Percentiles rank a stretch among this genome's conserved stretches.
Evolutionary conservation across 1,140 invertebrate species (phyloP).

Genomic region (Aplysia californica): DNA sequence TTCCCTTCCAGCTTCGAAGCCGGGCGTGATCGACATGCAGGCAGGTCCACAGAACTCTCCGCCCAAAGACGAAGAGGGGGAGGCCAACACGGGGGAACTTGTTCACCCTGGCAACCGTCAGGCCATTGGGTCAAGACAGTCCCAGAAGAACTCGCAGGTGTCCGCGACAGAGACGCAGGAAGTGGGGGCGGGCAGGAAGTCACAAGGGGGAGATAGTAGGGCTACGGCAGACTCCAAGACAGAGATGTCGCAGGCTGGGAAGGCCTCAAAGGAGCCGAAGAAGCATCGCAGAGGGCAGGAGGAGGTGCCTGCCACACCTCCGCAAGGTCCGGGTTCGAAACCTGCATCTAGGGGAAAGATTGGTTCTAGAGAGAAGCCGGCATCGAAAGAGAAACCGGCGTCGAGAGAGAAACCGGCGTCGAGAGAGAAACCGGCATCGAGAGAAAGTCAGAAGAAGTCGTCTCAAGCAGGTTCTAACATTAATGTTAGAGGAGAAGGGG

Average conservation of each 20-base stretch:
- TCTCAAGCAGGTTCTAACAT: too few species aligned
- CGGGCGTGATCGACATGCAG: neutral
- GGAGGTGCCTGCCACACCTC: too few species aligned
- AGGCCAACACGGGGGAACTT: neutral
- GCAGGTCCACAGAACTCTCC: neutral
- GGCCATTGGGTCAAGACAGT: neutral
- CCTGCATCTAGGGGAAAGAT: neutral
- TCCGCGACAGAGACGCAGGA: neutral
- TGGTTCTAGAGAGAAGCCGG: neutral
- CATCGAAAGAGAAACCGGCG: neutral
- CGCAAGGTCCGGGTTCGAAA: too few species aligned
- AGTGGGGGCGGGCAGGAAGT: neutral
- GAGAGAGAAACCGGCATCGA: neutral
- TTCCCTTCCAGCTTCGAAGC: too few species aligned
- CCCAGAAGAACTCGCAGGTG: neutral
- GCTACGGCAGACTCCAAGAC: neutral
- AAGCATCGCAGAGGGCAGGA: neutral
- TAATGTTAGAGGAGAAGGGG: neutral
- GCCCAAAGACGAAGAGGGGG: neutral
- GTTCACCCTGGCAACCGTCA: neutral
- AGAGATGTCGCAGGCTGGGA: neutral
- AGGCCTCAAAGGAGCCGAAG: too few species aligned
- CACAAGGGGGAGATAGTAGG: neutral
- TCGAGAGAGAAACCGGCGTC: constrained; percentile 1
- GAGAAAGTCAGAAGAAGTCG: neutral